These are phyloP conservation scores for Drosophila anomalipes DNA, from an alignment of 2,888 invertebrate genomes.

Conservation along the genomic window DNA sequence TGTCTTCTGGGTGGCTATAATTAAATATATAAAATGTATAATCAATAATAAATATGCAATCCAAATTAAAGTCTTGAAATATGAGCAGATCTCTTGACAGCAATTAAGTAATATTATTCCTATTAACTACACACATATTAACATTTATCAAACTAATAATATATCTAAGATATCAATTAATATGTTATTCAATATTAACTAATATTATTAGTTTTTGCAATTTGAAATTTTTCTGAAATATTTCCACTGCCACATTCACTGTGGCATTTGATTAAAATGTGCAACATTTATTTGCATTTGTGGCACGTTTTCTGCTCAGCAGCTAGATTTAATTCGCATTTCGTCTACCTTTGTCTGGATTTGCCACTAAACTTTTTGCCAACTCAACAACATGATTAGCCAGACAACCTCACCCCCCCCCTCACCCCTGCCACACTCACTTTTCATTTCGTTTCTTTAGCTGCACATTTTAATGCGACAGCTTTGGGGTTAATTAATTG, in stretches of 20 bases:
- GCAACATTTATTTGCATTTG: constrained; percentile 30
- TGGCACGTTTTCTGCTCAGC: constrained; percentile 5
- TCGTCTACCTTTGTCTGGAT: constrained; percentile 18
- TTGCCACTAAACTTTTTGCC: constrained; percentile 30
- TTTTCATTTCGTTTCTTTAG: constrained; percentile 8
- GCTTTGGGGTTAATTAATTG: constrained; percentile 74
- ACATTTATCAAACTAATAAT: not conserved
- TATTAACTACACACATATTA: not conserved
- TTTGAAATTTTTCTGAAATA: not conserved
- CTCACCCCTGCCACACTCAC: not conserved
- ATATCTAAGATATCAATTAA: not conserved
- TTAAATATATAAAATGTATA: too few relatives aligned
- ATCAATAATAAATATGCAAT: too few relatives aligned
- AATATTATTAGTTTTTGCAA: not conserved
- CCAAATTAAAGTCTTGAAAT: too few relatives aligned
- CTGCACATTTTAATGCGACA: constrained; percentile 50
- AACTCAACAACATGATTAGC: constrained; percentile 24
- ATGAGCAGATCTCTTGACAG: too few relatives aligned
- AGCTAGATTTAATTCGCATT: constrained; percentile 9
- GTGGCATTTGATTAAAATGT: constrained; percentile 16
- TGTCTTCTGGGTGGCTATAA: too few relatives aligned
- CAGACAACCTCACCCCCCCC: not conserved
- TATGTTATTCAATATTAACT: not conserved
- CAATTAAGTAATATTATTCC: not conserved
- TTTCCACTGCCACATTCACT: not conserved